Percentiles rank a stretch among this genome's conserved stretches.
These are phyloP conservation scores for Dipus sagitta DNA, from an alignment of 2,797 vertebrate species.

Conservation along the genomic window DNA sequence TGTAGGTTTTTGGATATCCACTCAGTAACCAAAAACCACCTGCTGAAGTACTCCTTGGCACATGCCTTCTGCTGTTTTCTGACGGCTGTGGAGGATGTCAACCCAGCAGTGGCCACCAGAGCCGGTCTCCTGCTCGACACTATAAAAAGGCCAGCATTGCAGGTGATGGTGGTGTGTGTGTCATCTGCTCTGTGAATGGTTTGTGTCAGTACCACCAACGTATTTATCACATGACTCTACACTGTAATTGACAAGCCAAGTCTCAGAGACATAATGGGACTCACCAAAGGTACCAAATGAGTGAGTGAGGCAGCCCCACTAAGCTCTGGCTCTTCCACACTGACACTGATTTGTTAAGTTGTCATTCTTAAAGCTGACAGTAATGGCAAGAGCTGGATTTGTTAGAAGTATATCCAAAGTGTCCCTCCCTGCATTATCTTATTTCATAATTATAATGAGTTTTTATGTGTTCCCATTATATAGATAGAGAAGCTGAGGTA, in stretches of 20 bases:
- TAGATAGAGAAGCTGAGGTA: conserved; percentile 1
- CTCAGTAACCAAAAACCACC: conserved; percentile 97
- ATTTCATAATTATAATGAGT: not conserved
- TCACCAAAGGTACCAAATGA: not conserved
- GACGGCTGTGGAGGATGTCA: conserved; percentile 98
- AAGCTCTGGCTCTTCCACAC: conserved; percentile 23
- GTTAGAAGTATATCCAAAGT: not conserved
- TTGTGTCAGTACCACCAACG: not conserved
- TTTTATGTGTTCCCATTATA: conserved; percentile 5
- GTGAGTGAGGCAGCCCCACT: not conserved
- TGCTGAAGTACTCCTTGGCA: conserved; percentile 97
- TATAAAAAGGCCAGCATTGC: conserved; percentile 96
- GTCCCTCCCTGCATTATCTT: not conserved
- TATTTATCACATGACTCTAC: not conserved
- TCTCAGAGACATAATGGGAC: not conserved
- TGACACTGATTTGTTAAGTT: not conserved
- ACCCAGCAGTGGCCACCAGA: conserved; percentile 97
- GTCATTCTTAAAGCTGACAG: conserved; percentile 11
- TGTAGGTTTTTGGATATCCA: conserved; percentile 98
- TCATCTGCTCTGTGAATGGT: not conserved
- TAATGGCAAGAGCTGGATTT: conserved; percentile 22
- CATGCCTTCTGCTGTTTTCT: conserved; percentile 99
- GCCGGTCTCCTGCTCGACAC: conserved; percentile 97
- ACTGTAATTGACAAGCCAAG: conserved; percentile 16
- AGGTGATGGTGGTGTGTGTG: conserved; percentile 88